Evolutionary conservation across 2,888 invertebrate genomes (phyloP).

Genomic region (Cancer borealis): DNA sequence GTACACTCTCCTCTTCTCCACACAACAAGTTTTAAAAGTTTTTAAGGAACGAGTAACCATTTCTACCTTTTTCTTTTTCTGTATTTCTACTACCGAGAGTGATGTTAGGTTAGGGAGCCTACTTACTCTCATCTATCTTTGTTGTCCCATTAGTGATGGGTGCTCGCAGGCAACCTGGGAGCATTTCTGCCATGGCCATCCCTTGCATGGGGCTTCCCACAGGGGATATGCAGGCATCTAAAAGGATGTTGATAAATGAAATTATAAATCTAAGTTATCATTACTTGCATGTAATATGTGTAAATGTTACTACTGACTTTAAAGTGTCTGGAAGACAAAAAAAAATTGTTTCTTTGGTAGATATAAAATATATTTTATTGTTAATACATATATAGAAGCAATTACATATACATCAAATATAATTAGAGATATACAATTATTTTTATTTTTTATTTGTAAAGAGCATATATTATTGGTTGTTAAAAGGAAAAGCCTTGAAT

Average conservation of each 20-base stretch:
- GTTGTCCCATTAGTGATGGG: background rate
- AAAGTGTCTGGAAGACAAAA: background rate
- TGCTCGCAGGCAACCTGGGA: background rate
- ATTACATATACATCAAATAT: conserved; percentile 17
- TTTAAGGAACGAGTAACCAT: background rate
- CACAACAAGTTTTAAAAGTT: background rate
- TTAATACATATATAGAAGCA: conserved; percentile 27
- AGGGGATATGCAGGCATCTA: background rate
- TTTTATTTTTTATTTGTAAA: conserved; percentile 28
- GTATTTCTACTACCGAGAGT: background rate
- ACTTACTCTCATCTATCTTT: background rate
- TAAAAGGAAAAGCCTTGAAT: background rate
- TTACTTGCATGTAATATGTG: background rate
- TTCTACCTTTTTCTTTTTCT: conserved; percentile 25
- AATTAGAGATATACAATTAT: background rate
- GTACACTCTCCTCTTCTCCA: background rate
- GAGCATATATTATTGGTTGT: conserved; percentile 39
- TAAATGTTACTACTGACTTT: background rate
- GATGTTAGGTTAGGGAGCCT: background rate
- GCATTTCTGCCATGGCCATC: background rate
- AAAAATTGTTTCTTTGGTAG: background rate
- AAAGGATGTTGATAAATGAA: background rate
- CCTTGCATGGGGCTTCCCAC: conserved; percentile 12
- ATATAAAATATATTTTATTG: conserved; percentile 31
- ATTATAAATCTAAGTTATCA: conserved; percentile 8